Evolutionary conservation across 1,140 invertebrate genomes (phyloP).

Genomic region (Pogonus chalceus): DNA sequence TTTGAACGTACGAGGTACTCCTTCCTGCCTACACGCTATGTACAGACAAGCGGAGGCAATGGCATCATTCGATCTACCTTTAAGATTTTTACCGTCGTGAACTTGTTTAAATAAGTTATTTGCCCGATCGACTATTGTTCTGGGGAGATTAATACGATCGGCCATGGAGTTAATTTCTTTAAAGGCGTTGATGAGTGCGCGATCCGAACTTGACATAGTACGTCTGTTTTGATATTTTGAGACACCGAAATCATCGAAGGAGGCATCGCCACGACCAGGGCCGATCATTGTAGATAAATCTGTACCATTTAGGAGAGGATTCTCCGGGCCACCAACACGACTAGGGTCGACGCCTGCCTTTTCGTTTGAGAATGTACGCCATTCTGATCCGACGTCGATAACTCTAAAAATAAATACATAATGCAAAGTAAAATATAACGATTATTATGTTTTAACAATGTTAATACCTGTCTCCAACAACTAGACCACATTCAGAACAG

Average conservation of each 20-base stretch:
- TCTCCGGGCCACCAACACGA: conserved; percentile 96
- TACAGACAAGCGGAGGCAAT: conserved; percentile 98
- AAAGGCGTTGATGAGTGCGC: conserved; percentile 91
- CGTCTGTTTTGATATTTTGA: conserved; percentile 90
- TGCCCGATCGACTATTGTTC: conserved; percentile 89
- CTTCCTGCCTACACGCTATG: conserved; percentile 97
- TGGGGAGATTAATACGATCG: conserved; percentile 92
- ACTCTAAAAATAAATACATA: conserved; percentile 50
- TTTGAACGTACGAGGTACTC: conserved; percentile 97
- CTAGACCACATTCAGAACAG: conserved; percentile 96
- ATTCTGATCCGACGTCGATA: conserved; percentile 99
- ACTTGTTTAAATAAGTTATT: conserved; percentile 97
- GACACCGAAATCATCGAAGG: conserved; percentile 71
- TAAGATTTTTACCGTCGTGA: conserved; percentile 93
- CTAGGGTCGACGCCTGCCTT: conserved; percentile 93
- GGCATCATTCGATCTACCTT: conserved; percentile 92
- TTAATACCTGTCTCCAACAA: conserved; percentile 90
- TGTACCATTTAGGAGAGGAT: conserved; percentile 88
- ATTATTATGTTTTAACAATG: background rate
- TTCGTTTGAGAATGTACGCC: conserved; percentile 99
- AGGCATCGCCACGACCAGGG: conserved; percentile 65
- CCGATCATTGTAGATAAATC: conserved; percentile 98
- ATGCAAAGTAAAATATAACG: conserved; percentile 2
- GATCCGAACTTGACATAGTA: conserved; percentile 86
- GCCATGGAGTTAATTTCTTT: conserved; percentile 96